Base-by-base conservation (phyloP, 2,888 invertebrate species). In the Latrodectus elegans region DNA sequence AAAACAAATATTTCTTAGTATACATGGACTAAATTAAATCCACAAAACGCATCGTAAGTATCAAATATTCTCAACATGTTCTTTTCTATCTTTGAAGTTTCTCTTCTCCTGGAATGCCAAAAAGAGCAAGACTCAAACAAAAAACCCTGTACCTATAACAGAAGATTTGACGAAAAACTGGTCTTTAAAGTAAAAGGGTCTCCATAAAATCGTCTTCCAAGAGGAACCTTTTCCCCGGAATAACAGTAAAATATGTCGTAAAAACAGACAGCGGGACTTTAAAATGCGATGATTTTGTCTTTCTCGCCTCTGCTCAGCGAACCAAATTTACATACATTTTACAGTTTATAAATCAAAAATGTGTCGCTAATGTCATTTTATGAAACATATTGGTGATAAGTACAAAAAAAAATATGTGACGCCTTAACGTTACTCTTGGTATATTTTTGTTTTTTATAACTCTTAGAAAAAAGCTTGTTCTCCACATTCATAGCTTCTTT, bases 271-370 rank as follows among this genome's bases (percentile, higher is more conserved):
- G 51, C 60, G 38, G 55, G 71, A 52, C 64, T 71, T 72, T 64
- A 80, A 80, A 72, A 72, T 80, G 64, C 55, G 67, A 51, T 71
- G n/a, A 64, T 60, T 51, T 38, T 38, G 4, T 38, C 80, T 10
- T 51, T 6, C 15, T 55, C 15, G 38, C 60, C 60, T 17, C 15
- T 12, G 15, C 14, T 67, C 52, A 70, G 55, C 15, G 17, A 51
- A n/a, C 53, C 76, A 60, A 72, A 84, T 84, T 84, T 84, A 77
- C 84, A 84, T 84, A 78, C 84, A 55, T 84, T 84, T 78, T 70
- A 77, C 71, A 68, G 84, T 72, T 78, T 84, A 72, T 84, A 84
- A 84, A 84, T 84, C 84, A 84, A 72, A 73, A 51, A 60, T 17
- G n/a, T 53, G 52, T 68, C 53, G 67, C 52, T 52, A 52, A 11